Evolutionary conservation across 2,888 invertebrate genomes (phyloP).

Genomic region (Netelia virgata): DNA sequence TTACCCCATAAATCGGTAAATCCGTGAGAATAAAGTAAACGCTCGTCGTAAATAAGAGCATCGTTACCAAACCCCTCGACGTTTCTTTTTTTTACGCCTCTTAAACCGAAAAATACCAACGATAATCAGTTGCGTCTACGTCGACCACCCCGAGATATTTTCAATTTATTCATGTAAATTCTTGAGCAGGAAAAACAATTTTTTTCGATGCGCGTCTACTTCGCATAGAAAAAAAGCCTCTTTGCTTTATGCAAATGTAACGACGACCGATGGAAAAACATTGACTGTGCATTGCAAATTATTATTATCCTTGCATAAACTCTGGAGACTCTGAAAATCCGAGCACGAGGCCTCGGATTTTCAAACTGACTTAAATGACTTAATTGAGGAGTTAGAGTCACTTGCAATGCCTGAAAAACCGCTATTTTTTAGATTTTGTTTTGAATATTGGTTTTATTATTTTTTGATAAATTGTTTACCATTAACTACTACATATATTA

Average conservation of each 20-base stretch:
- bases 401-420: too few species aligned
- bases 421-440: too few species aligned
- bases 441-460: too few species aligned
- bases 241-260: neutral
- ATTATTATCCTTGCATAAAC: too few species aligned
- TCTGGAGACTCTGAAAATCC: too few species aligned
- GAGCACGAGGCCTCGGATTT: too few species aligned
- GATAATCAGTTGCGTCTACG: slow-evolving; percentile 1
- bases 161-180: neutral
- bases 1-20: slow-evolving; percentile 31
- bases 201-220: neutral
- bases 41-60: slow-evolving; percentile 35
- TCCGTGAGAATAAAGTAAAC: slow-evolving; percentile 24
- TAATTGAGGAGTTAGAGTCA: too few species aligned
- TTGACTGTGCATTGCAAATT: too few species aligned
- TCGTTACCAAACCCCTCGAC: neutral
- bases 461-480: too few species aligned
- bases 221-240: neutral
- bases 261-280: too few species aligned
- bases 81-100: slow-evolving; percentile 10
- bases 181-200: neutral
- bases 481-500: too few species aligned
- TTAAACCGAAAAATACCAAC: slow-evolving; percentile 9
- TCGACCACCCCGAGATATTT: neutral
- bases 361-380: too few species aligned